A percentile compares a stretch with the other conserved stretches of the same genome.
Evolutionary conservation across 2,888 invertebrate species (phyloP).

Genomic region (Aspidiotus rigidus): DNA sequence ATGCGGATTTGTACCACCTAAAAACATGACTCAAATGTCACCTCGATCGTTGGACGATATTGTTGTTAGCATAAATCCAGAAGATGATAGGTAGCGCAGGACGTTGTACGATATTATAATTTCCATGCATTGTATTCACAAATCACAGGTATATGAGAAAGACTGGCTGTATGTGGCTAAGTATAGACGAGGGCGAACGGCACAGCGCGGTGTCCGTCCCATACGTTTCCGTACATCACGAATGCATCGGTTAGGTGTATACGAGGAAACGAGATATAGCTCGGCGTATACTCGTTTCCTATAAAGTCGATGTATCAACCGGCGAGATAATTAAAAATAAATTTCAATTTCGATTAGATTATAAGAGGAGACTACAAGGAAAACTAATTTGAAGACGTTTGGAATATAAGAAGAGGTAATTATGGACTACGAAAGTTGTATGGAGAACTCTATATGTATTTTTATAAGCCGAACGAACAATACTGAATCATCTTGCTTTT

Average conservation of each 20-base stretch:
- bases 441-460: not conserved
- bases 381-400: constrained; percentile 33
- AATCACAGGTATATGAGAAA: too few species aligned
- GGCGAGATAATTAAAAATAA: constrained; percentile 33
- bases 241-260: not conserved
- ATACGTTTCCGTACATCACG: not conserved
- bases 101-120: too few species aligned
- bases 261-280: constrained; percentile 15
- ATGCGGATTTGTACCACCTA: too few species aligned
- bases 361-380: constrained; percentile 33
- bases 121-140: too few species aligned
- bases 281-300: constrained; percentile 24
- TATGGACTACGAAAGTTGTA: constrained; percentile 28
- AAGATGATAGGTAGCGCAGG: too few species aligned
- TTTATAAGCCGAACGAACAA: constrained; percentile 21
- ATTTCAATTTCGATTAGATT: constrained; percentile 34
- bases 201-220: not conserved
- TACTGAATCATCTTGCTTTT: constrained; percentile 13
- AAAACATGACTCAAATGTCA: too few species aligned
- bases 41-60: too few species aligned
- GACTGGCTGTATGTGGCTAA: too few species aligned
- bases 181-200: not conserved
- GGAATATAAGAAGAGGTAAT: constrained; percentile 30
- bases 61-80: too few species aligned
- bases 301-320: constrained; percentile 28